These are phyloP conservation scores for Ibycter americanus DNA, from an alignment of 2,797 vertebrate genomes.

Conservation along the genomic window DNA sequence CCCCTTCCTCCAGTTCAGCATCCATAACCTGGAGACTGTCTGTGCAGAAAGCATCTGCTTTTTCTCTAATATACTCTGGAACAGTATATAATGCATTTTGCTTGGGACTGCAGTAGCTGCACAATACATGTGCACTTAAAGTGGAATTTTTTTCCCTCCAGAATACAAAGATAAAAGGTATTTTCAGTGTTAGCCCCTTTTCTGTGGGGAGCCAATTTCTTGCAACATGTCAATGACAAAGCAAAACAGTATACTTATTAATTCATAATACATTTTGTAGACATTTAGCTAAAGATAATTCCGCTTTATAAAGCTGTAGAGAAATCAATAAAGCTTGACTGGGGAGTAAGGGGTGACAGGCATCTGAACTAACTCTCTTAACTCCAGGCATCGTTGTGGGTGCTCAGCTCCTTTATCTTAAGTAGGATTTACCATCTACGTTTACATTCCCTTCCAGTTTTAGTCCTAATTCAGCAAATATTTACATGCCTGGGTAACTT, in stretches of 20 bases:
- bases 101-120: background rate
- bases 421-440: background rate
- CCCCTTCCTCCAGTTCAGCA: background rate
- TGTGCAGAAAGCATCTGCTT: background rate
- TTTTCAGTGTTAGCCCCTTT: background rate
- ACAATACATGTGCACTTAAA: background rate
- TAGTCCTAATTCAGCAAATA: slow-evolving; percentile 56
- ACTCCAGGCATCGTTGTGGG: background rate
- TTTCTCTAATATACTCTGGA: background rate
- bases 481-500: slow-evolving; percentile 51
- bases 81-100: background rate
- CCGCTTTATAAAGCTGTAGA: background rate
- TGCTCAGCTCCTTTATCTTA: slow-evolving; percentile 30
- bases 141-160: background rate
- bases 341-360: background rate
- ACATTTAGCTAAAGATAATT: background rate
- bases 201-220: background rate
- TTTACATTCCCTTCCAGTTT: slow-evolving; percentile 56
- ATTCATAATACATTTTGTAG: background rate
- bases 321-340: background rate
- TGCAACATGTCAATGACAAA: background rate
- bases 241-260: background rate
- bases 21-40: background rate
- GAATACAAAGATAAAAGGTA: background rate
- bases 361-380: slow-evolving; percentile 21